A percentile compares a stretch with the other conserved stretches of the same genome.
These are phyloP conservation scores for Tyto alba DNA, from an alignment of 2,113 vertebrate genomes.

Conservation along the genomic window DNA sequence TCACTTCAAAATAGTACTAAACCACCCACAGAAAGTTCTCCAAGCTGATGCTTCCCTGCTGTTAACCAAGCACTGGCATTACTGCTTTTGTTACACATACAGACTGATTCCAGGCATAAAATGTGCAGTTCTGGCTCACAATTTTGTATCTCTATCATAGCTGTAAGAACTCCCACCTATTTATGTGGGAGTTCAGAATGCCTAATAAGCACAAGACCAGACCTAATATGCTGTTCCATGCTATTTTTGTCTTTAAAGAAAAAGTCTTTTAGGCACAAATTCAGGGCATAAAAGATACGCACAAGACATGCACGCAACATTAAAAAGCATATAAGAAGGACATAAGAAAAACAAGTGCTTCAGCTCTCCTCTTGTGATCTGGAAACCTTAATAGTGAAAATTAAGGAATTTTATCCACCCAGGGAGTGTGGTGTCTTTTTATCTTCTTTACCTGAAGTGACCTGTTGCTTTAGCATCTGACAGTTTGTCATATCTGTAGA, in stretches of 20 bases:
- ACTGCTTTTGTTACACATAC: not conserved
- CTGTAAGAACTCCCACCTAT: not conserved
- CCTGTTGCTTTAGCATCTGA: not conserved
- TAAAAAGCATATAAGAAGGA: not conserved
- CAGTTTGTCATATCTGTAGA: not conserved
- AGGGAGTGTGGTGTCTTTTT: not conserved
- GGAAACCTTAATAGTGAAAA: not conserved
- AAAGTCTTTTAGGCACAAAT: not conserved
- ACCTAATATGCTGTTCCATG: not conserved
- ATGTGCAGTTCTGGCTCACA: not conserved
- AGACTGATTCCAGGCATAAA: not conserved
- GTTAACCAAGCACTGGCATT: not conserved
- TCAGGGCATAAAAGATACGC: not conserved
- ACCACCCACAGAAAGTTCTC: not conserved
- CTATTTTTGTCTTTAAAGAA: not conserved
- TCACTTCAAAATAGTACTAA: constrained; percentile 8
- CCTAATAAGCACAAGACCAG: not conserved
- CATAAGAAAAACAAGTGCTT: not conserved
- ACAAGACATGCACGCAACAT: accelerated
- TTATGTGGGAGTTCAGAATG: constrained; percentile 16
- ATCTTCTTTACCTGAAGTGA: not conserved
- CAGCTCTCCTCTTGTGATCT: not conserved
- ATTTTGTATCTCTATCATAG: not conserved
- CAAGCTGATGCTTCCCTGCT: not conserved
- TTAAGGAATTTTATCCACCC: not conserved